A percentile compares a stretch with the other conserved stretches of the same genome.
phyloP scores from a whole-genome alignment of 2,797 vertebrate genomes.

The Danionella dracula region DNA sequence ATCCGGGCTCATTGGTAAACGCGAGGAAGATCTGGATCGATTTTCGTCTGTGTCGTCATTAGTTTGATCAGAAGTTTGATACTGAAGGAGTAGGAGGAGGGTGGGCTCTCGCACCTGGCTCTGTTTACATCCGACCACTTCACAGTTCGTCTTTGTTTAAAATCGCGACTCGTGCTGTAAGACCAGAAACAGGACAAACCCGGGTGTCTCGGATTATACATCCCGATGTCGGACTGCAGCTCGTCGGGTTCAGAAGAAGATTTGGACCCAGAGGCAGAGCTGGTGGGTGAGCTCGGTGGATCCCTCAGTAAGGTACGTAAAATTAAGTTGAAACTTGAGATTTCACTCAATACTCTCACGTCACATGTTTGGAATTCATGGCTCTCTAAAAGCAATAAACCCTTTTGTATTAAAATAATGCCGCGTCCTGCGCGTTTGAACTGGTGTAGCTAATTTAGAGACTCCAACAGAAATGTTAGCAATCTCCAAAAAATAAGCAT shows the following conservation, averaged over 20 bases:
- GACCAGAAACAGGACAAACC: background rate
- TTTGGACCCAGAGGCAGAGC: constrained; percentile 86
- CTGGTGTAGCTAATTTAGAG: no score
- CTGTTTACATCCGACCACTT: background rate
- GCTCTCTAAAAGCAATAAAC: no score
- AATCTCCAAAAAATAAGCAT: no score
- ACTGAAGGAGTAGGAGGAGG: background rate
- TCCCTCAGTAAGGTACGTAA: constrained; percentile 84
- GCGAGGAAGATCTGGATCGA: no score
- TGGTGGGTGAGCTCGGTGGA: constrained; percentile 84
- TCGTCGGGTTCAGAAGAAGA: constrained; percentile 94
- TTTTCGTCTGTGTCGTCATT: background rate
- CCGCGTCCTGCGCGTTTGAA: no score
- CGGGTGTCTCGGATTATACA: background rate
- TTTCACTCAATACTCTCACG: no score
- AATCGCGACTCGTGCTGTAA: background rate
- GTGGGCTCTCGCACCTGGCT: constrained; percentile 18
- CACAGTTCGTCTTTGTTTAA: background rate
- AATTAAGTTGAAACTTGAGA: no score
- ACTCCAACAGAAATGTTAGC: no score
- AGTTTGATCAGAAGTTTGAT: background rate
- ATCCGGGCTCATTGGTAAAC: no score
- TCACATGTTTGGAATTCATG: no score
- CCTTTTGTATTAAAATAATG: no score
- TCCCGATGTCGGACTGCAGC: constrained; percentile 91